Evolutionary conservation across 1,140 invertebrate genomes (phyloP).

Genomic region (Streblospio benedicti): DNA sequence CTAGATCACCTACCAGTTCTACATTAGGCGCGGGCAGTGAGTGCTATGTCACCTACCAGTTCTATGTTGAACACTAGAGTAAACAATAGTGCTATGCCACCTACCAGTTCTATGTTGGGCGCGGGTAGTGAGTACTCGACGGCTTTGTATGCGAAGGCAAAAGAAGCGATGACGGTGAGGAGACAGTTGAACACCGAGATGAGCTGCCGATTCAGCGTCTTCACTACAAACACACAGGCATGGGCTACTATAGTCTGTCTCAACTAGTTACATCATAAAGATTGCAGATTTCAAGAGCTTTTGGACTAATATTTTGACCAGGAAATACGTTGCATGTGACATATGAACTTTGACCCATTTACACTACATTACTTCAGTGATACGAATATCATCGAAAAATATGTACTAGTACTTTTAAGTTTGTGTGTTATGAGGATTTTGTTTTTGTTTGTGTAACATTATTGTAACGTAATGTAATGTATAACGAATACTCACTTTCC

Average conservation of each 20-base stretch:
- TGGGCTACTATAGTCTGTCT: not conserved
- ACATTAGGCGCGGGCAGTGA: not conserved
- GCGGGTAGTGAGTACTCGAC: slow-evolving; percentile 28
- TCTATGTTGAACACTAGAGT: not conserved
- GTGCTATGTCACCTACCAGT: not conserved
- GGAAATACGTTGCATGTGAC: no score
- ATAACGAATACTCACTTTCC: no score
- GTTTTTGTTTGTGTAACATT: no score
- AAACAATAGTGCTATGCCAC: not conserved
- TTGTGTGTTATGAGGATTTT: no score
- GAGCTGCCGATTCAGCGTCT: slow-evolving; percentile 44
- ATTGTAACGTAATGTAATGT: no score
- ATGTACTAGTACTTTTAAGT: no score
- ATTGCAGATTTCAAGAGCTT: not conserved
- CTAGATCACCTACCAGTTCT: not conserved
- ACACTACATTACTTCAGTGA: no score
- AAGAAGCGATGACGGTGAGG: slow-evolving; percentile 48
- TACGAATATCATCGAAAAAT: no score
- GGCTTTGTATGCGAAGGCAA: slow-evolving; percentile 48
- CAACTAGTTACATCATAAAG: not conserved
- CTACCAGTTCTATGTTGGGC: slow-evolving; percentile 14
- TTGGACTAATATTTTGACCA: no score
- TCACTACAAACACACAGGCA: slow-evolving; percentile 31
- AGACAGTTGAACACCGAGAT: slow-evolving; percentile 48
- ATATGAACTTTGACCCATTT: no score